Evolutionary conservation across 35 echinoderm and acorn worm species (phyloP).

Genomic region (Lytechinus pictus): DNA sequence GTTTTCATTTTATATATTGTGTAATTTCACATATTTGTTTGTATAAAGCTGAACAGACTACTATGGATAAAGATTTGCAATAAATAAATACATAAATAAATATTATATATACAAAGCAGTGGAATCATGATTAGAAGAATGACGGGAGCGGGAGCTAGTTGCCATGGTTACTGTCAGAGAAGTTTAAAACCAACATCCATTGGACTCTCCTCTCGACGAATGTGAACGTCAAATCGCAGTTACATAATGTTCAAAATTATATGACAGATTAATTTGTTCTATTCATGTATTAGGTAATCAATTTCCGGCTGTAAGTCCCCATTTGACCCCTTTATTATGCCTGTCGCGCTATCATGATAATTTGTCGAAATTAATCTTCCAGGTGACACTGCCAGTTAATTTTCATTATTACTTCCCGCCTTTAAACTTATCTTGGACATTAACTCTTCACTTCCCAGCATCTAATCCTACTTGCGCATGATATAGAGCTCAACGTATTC

Average conservation of each 20-base stretch:
- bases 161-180: no score
- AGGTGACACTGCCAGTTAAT: neutral
- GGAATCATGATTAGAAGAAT: no score
- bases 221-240: neutral
- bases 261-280: neutral
- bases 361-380: neutral
- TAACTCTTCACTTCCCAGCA: neutral
- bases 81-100: no score
- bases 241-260: neutral
- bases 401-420: neutral
- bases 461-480: neutral
- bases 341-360: neutral
- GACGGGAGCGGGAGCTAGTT: no score
- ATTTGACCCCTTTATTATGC: neutral
- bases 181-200: no score
- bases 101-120: no score
- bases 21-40: no score
- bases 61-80: no score
- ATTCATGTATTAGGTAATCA: neutral
- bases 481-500: neutral
- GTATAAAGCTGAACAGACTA: neutral
- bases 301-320: neutral
- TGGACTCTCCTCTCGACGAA: neutral
- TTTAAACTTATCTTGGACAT: neutral
- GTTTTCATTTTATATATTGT: no score